Conservation (phyloP, 2,888 invertebrate species). For the Ellobium chinense region DNA sequence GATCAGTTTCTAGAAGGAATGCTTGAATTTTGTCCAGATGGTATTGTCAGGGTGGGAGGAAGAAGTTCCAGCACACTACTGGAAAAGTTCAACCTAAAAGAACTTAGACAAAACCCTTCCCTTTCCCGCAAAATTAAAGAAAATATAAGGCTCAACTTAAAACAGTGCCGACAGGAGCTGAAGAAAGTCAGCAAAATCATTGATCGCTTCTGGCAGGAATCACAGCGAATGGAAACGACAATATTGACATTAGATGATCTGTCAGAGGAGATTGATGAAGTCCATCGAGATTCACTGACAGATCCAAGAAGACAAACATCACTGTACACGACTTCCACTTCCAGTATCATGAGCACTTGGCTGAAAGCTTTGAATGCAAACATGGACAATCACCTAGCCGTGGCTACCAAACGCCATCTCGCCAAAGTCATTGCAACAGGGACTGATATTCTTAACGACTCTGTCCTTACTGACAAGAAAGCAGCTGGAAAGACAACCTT, state of each 20-base stretch:
- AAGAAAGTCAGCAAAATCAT: constrained; percentile 7
- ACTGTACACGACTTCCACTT: neutral
- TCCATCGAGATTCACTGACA: constrained; percentile 16
- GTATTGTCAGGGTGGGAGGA: constrained; percentile 72
- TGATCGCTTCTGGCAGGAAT: constrained; percentile 36
- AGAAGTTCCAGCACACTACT: constrained; percentile 60
- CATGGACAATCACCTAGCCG: constrained; percentile 35
- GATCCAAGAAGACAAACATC: constrained; percentile 13
- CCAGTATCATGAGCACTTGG: constrained; percentile 21
- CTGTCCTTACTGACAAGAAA: neutral
- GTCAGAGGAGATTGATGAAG: constrained; percentile 19
- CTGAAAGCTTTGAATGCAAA: constrained; percentile 41
- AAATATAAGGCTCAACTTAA: neutral
- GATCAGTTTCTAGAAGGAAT: constrained; percentile 77
- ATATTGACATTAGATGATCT: constrained; percentile 28
- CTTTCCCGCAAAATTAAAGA: constrained; percentile 1
- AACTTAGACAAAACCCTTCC: constrained; percentile 32
- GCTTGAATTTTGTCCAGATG: constrained; percentile 54
- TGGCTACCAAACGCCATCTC: constrained; percentile 24
- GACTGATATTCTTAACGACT: neutral
- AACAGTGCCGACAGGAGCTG: neutral
- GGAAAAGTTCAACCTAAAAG: constrained; percentile 53
- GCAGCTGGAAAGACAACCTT: neutral
- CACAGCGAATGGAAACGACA: constrained; percentile 27
- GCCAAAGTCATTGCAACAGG: constrained; percentile 25